These are phyloP conservation scores for Tenrec ecaudatus DNA, from an alignment of 2,113 vertebrate genomes.

Conservation along the genomic window DNA sequence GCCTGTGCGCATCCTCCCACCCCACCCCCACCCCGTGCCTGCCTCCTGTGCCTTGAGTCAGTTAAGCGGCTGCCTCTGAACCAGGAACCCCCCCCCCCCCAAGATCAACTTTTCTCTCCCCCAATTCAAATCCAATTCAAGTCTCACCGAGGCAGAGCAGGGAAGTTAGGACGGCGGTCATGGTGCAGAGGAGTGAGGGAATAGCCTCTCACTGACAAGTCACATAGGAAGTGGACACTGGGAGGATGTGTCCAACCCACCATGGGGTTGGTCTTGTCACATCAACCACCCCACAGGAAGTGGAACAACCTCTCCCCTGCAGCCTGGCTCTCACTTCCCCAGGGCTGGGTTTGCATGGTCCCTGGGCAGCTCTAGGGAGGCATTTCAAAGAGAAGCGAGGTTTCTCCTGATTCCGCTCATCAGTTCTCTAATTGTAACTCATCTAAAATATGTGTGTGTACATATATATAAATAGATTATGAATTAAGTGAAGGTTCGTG, in stretches of 20 bases:
- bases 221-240: background rate
- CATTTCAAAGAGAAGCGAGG: too few relatives aligned
- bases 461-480: too few relatives aligned
- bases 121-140: background rate
- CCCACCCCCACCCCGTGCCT: too few relatives aligned
- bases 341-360: background rate
- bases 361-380: too few relatives aligned
- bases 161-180: background rate
- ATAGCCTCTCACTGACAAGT: background rate
- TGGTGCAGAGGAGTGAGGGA: background rate
- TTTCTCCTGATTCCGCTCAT: too few relatives aligned
- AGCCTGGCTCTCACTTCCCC: fast-evolving
- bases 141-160: background rate
- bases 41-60: background rate
- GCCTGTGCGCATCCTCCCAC: background rate
- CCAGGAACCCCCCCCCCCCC: background rate
- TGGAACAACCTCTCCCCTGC: fast-evolving
- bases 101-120: too few relatives aligned
- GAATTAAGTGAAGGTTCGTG: too few relatives aligned
- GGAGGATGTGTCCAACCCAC: background rate
- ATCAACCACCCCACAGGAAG: background rate
- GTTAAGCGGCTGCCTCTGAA: background rate
- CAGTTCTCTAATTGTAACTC: too few relatives aligned
- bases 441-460: too few relatives aligned
- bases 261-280: background rate